Conservation (phyloP, 2,888 invertebrate genomes). For the Hyposoter dolosus region DNA sequence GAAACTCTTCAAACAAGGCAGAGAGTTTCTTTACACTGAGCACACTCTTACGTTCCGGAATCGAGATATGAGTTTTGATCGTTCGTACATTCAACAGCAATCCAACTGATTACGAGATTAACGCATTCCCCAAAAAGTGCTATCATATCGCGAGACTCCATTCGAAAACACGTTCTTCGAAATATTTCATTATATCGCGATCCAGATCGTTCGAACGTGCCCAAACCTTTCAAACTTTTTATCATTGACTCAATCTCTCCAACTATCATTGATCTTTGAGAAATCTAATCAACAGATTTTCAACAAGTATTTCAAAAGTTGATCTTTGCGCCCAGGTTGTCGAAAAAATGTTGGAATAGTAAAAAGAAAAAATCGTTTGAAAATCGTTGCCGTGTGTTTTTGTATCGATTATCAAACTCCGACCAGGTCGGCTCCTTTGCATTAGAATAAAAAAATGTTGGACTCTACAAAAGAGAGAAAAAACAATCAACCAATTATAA, state of each 20-base stretch:
- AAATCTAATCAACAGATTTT: neutral
- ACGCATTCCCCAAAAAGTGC: neutral
- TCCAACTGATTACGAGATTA: neutral
- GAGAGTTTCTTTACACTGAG: neutral
- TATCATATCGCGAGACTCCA: neutral
- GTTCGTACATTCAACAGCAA: neutral
- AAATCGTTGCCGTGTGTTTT: no score
- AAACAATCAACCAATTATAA: no score
- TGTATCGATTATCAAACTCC: no score
- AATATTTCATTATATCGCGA: neutral
- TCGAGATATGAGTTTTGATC: neutral
- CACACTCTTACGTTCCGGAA: neutral
- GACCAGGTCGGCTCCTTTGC: no score
- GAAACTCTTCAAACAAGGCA: neutral
- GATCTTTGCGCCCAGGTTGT: neutral
- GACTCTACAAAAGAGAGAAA: no score
- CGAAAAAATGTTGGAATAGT: neutral
- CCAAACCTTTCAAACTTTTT: neutral
- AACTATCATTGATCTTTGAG: neutral
- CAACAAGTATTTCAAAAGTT: neutral
- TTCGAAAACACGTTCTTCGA: neutral
- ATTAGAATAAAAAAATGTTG: no score
- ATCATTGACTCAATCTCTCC: neutral
- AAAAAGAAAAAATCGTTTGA: neutral
- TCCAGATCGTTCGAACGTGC: neutral